A percentile compares a stretch with the other conserved stretches of the same genome.
phyloP scores from a whole-genome alignment of 1,140 invertebrate genomes.

The Leptopilina boulardi region DNA sequence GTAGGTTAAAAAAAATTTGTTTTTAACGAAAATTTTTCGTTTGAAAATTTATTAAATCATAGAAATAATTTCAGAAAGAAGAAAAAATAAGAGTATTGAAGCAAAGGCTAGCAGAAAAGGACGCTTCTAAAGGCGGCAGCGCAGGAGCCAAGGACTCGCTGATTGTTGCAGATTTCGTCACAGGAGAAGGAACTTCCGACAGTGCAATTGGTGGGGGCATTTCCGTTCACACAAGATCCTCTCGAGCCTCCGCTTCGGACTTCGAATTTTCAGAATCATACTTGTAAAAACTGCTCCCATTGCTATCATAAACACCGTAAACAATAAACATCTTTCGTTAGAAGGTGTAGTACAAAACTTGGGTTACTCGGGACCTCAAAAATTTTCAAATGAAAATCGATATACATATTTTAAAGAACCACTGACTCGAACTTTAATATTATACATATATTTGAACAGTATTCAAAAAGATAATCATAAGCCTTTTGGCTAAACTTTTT shows the following conservation, averaged over 20 bases:
- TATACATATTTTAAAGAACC: conserved; percentile 5
- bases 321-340: conserved; percentile 32
- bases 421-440: background rate
- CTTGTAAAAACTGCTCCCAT: conserved; percentile 76
- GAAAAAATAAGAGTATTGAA: conserved; percentile 89
- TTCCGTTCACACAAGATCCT: conserved; percentile 85
- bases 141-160: conserved; percentile 73
- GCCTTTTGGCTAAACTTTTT: background rate
- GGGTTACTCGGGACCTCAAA: conserved; percentile 60
- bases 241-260: conserved; percentile 87
- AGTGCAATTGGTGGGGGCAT: conserved; percentile 83
- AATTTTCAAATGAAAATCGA: background rate
- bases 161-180: conserved; percentile 84
- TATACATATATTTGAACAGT: background rate
- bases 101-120: conserved; percentile 86
- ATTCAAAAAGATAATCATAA: conserved; percentile 12
- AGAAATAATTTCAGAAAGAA: conserved; percentile 83
- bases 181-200: conserved; percentile 86
- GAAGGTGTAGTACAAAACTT: conserved; percentile 57
- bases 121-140: conserved; percentile 74
- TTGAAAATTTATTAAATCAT: background rate
- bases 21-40: too few relatives aligned
- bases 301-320: conserved; percentile 25
- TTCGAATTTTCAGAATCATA: conserved; percentile 93
- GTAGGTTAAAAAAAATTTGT: conserved; percentile 77